phyloP scores from a whole-genome alignment of 2,113 vertebrate species.

The Periophthalmodon schlosseri region DNA sequence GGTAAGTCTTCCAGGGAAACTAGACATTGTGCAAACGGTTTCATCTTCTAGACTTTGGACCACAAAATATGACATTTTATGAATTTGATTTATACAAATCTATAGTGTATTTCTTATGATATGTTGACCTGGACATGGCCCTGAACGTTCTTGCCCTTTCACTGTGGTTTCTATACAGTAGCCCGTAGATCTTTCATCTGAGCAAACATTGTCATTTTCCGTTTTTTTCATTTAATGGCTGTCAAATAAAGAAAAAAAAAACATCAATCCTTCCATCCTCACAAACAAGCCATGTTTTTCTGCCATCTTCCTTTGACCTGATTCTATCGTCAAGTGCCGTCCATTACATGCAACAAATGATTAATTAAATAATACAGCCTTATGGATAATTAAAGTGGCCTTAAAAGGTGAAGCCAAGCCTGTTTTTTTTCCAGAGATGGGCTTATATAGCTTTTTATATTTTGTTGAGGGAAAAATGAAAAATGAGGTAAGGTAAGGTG shows the following conservation, averaged over 20 bases:
- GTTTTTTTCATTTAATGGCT: constrained; percentile 3
- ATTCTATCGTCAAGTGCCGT: not conserved
- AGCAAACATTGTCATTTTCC: constrained; percentile 1
- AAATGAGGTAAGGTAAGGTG: constrained; percentile 46
- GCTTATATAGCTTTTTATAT: not conserved
- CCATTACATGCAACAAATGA: constrained; percentile 5
- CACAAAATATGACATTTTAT: no score
- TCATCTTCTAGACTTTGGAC: not conserved
- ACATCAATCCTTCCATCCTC: not conserved
- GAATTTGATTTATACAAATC: not conserved
- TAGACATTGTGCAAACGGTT: not conserved
- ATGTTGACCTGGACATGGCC: not conserved
- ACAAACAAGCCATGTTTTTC: constrained; percentile 4
- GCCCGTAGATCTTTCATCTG: not conserved
- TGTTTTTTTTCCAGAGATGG: not conserved
- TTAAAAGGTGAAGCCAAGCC: not conserved
- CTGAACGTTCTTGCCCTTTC: not conserved
- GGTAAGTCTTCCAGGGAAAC: not conserved
- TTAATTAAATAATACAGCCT: constrained; percentile 7
- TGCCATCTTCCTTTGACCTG: constrained; percentile 3
- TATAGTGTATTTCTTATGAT: not conserved
- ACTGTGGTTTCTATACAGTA: not conserved
- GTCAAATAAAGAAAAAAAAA: not conserved
- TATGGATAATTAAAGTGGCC: constrained; percentile 9
- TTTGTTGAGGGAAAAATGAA: constrained; percentile 56